Conservation (phyloP, 1,140 invertebrate species). For the Zaprionus ghesquierei region DNA sequence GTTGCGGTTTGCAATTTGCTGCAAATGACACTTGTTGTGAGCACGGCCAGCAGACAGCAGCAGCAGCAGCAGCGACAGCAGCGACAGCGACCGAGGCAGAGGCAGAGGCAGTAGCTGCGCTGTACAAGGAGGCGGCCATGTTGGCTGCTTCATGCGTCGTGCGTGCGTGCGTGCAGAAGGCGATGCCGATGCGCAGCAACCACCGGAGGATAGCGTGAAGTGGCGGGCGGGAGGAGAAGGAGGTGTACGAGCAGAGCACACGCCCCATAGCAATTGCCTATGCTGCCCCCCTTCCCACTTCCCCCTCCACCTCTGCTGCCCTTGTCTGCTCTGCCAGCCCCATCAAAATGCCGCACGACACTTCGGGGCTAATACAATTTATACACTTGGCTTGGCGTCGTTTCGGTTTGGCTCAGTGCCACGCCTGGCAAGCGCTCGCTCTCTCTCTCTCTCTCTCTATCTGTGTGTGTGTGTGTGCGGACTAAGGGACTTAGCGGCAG, state of each 20-base stretch:
- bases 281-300: background rate
- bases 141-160: slow-evolving; percentile 53
- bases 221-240: background rate
- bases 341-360: slow-evolving; percentile 64
- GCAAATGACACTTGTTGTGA: slow-evolving; percentile 77
- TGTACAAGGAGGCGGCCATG: slow-evolving; percentile 57
- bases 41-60: slow-evolving; percentile 11
- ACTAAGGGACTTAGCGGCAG: slow-evolving; percentile 11
- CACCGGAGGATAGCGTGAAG: slow-evolving; percentile 43
- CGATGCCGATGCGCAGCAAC: slow-evolving; percentile 64
- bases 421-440: slow-evolving; percentile 30
- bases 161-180: slow-evolving; percentile 21
- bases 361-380: slow-evolving; percentile 79
- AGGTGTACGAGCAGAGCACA: background rate
- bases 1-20: slow-evolving; percentile 82
- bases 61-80: background rate
- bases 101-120: background rate
- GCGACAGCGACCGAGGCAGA: background rate
- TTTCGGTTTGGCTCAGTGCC: slow-evolving; percentile 77
- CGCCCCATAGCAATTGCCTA: slow-evolving; percentile 50
- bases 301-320: background rate
- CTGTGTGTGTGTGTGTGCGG: background rate
- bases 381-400: slow-evolving; percentile 78
- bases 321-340: background rate
- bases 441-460: background rate